These are phyloP conservation scores for Burhinus bistriatus DNA, from an alignment of 2,113 vertebrate genomes.

Conservation along the genomic window DNA sequence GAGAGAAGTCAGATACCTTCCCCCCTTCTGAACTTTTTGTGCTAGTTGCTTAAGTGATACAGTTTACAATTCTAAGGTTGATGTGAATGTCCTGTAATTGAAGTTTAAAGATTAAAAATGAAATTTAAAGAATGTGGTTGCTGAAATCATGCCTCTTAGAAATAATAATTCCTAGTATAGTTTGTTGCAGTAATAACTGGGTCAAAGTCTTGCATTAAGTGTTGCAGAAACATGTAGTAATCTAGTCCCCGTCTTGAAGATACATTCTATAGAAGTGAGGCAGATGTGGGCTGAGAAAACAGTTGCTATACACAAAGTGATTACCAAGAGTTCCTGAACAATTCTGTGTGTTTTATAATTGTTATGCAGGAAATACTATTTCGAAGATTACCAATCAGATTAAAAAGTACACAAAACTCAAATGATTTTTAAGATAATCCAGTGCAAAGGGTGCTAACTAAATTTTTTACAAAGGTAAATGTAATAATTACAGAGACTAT, in stretches of 20 bases:
- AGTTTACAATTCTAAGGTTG: background rate
- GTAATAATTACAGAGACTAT: background rate
- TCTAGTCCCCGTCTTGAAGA: background rate
- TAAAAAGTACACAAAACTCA: background rate
- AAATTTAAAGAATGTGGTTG: background rate
- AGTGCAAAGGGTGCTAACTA: background rate
- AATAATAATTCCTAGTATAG: background rate
- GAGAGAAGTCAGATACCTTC: background rate
- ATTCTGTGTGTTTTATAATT: background rate
- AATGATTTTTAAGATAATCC: background rate
- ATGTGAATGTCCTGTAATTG: background rate
- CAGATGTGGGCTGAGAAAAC: background rate
- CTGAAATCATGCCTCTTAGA: background rate
- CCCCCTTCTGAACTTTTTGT: fast-evolving
- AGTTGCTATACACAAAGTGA: background rate
- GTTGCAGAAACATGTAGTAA: background rate
- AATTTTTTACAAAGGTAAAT: background rate
- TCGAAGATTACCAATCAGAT: background rate
- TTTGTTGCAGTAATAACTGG: background rate
- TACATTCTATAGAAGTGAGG: background rate
- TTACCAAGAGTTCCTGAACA: background rate
- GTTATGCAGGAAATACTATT: background rate
- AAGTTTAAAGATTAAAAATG: background rate
- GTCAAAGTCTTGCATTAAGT: background rate
- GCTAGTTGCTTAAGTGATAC: background rate